Percentiles rank a stretch among this genome's conserved stretches.
These are phyloP conservation scores for Nyctibius grandis DNA, from an alignment of 2,797 vertebrate genomes.

Conservation along the genomic window DNA sequence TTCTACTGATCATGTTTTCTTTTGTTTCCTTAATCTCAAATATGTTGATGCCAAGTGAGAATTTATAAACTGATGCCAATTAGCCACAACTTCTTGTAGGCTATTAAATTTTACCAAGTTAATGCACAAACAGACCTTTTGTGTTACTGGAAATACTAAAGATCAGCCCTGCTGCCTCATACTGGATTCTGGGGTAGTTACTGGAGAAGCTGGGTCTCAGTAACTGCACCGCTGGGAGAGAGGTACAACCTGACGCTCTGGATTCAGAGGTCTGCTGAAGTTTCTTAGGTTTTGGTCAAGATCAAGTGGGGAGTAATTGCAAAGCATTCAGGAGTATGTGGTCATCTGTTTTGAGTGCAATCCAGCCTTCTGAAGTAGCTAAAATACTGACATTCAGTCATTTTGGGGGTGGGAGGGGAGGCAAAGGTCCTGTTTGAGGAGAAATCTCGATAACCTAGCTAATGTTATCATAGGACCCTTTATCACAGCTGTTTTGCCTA, in stretches of 20 bases:
- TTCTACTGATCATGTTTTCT: background rate
- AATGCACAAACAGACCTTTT: background rate
- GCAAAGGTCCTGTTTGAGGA: background rate
- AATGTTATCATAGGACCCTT: background rate
- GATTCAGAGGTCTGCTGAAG: background rate
- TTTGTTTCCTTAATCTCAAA: background rate
- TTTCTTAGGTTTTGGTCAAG: background rate
- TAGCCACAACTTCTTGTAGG: background rate
- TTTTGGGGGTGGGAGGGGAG: background rate
- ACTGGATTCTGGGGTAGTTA: background rate
- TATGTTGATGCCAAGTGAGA: background rate
- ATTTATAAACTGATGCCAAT: background rate
- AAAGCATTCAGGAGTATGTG: background rate
- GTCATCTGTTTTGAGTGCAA: background rate
- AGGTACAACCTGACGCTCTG: accelerated
- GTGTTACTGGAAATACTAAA: background rate
- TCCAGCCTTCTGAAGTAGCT: background rate
- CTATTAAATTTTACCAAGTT: background rate
- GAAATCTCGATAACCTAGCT: background rate
- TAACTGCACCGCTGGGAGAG: background rate
- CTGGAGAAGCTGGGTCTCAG: background rate
- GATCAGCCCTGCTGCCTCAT: background rate
- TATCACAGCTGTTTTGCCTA: background rate
- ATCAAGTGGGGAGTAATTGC: background rate
- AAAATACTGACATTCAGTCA: background rate